Conservation (phyloP, 37 sponge, comb jelly and placozoan species). For the Cliona cf. orientalis region DNA sequence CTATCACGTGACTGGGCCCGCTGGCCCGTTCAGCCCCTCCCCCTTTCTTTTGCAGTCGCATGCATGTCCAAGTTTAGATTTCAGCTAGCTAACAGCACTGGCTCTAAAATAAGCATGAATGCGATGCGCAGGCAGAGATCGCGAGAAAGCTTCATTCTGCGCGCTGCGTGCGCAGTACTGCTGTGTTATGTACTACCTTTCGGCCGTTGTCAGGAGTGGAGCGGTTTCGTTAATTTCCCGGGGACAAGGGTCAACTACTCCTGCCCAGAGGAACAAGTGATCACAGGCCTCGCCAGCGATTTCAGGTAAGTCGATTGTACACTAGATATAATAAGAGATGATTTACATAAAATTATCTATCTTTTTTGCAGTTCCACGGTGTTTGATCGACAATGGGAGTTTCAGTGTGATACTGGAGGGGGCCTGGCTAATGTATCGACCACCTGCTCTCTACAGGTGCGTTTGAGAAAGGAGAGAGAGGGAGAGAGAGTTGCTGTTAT, state of each 20-base stretch:
- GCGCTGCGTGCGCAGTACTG: too few species aligned
- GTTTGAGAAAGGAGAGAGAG: background rate
- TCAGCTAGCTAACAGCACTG: too few species aligned
- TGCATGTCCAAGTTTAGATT: too few species aligned
- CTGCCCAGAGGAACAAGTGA: constrained; percentile 47
- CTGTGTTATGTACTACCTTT: too few species aligned
- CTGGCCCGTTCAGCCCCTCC: too few species aligned
- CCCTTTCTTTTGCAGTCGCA: too few species aligned
- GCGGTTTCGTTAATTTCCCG: constrained; percentile 53
- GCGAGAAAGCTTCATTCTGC: too few species aligned
- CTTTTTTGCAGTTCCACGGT: background rate
- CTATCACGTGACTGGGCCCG: too few species aligned
- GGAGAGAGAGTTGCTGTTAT: background rate
- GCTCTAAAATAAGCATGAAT: too few species aligned
- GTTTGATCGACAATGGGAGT: constrained; percentile 66
- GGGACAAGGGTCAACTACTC: constrained; percentile 23
- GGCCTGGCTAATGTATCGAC: constrained; percentile 55
- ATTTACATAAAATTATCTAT: background rate
- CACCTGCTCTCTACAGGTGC: constrained; percentile 60
- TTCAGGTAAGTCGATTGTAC: constrained; percentile 40
- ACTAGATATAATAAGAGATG: background rate
- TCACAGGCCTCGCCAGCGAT: constrained; percentile 61
- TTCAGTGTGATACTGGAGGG: constrained; percentile 53
- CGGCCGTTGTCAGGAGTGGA: constrained; percentile 54
- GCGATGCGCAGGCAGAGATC: too few species aligned